A percentile compares a stretch with the other conserved stretches of the same genome.
Conservation (phyloP, 2,113 vertebrate species). For the Mungos mungo region DNA sequence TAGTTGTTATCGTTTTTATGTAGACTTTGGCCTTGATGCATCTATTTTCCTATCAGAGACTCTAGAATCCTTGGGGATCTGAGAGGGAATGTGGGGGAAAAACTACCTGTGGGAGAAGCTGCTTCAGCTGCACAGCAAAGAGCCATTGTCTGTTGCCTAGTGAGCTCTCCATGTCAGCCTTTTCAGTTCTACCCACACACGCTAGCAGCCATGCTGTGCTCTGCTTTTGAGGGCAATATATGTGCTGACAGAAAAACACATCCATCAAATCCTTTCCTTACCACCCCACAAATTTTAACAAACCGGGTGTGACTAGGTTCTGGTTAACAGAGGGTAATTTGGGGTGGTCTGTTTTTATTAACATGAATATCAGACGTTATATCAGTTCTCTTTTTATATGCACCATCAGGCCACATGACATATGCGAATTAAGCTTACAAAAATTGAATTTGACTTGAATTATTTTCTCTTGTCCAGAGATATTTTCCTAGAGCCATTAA, state of each 20-base stretch:
- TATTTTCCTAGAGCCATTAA: conserved; percentile 41
- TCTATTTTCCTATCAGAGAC: background rate
- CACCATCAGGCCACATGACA: background rate
- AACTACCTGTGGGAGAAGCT: background rate
- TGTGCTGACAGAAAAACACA: background rate
- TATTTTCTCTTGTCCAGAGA: background rate
- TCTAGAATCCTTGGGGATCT: background rate
- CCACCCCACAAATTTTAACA: background rate
- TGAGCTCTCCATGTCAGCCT: background rate
- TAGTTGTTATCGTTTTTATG: background rate
- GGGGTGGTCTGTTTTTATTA: conserved; percentile 2
- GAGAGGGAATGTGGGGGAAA: background rate
- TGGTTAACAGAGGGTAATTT: background rate
- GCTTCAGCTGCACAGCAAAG: background rate
- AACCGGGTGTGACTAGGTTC: background rate
- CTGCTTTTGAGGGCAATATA: background rate
- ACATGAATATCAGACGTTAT: background rate
- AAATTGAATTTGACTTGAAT: conserved; percentile 39
- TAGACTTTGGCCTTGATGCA: conserved; percentile 6
- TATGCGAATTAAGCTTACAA: background rate
- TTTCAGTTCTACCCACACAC: background rate
- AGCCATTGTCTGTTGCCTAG: background rate
- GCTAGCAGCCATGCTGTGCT: background rate
- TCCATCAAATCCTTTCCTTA: background rate
- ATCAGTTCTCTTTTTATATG: background rate